These are phyloP conservation scores for Apodemia hepburni DNA, from an alignment of 2,888 invertebrate genomes.

Conservation along the genomic window DNA sequence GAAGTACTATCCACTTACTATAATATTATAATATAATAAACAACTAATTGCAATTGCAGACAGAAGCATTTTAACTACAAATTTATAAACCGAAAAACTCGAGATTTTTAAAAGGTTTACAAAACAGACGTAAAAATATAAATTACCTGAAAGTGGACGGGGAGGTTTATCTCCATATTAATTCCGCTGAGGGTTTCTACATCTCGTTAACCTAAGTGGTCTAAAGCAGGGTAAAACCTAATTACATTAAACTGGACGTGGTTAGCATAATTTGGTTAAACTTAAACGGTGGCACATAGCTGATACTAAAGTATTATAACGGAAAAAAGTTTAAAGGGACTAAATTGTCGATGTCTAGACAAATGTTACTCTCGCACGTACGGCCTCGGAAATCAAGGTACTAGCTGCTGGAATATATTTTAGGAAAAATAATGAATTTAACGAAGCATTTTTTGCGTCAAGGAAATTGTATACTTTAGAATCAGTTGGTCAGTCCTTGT, in stretches of 20 bases:
- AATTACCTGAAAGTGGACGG: slow-evolving; percentile 24
- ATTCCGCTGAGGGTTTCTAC: slow-evolving; percentile 46
- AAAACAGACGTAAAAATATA: slow-evolving; percentile 18
- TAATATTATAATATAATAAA: no score
- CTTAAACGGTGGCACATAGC: slow-evolving; percentile 20
- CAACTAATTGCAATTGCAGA: background rate
- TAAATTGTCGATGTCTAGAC: slow-evolving; percentile 11
- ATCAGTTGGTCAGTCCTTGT: background rate
- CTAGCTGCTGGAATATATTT: slow-evolving; percentile 1
- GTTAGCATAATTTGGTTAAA: slow-evolving; percentile 33
- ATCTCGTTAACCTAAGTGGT: slow-evolving; percentile 58
- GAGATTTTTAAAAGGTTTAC: slow-evolving; percentile 8
- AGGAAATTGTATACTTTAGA: background rate
- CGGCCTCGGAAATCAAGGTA: background rate
- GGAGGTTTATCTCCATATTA: slow-evolving; percentile 38
- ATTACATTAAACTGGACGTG: slow-evolving; percentile 48
- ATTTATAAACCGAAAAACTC: background rate
- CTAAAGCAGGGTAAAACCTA: slow-evolving; percentile 46
- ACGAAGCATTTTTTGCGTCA: background rate
- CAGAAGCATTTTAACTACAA: background rate
- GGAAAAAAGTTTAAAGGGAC: slow-evolving; percentile 11
- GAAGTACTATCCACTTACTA: no score
- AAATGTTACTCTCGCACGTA: slow-evolving; percentile 5
- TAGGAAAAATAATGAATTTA: background rate
- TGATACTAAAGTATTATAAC: slow-evolving; percentile 10